Conservation (phyloP, 2,113 vertebrate genomes). For the Plecotus auritus region DNA sequence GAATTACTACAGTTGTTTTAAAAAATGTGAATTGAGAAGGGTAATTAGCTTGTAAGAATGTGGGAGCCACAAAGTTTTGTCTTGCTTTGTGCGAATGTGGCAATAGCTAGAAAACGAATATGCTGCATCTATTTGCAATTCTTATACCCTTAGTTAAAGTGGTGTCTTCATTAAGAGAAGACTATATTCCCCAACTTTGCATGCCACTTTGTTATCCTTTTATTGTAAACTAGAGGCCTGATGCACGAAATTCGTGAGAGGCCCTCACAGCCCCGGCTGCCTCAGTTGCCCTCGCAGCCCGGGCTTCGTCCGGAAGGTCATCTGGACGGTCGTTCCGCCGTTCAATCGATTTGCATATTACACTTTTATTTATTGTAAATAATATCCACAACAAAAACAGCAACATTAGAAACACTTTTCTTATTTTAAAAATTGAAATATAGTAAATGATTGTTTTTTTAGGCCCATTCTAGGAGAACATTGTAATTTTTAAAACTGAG, state of each 20-base stretch:
- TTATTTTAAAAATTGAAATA: constrained; percentile 22
- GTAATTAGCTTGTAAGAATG: constrained; percentile 14
- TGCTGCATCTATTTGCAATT: neutral
- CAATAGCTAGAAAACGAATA: neutral
- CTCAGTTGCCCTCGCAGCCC: too few relatives aligned
- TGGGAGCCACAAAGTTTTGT: neutral
- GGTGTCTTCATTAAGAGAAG: neutral
- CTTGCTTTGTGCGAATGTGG: neutral
- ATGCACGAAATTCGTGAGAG: too few relatives aligned
- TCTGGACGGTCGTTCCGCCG: rapidly evolving
- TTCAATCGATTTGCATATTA: too few relatives aligned
- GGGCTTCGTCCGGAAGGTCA: too few relatives aligned
- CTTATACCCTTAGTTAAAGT: neutral
- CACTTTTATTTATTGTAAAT: neutral
- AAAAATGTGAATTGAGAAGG: constrained; percentile 21
- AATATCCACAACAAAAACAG: neutral
- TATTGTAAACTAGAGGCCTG: neutral
- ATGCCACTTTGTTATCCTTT: neutral
- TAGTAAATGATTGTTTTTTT: neutral
- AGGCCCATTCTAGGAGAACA: neutral
- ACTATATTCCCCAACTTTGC: neutral
- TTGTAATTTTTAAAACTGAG: neutral
- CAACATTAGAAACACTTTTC: neutral
- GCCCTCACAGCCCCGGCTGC: too few relatives aligned
- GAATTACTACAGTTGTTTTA: neutral